Evolutionary conservation across 2,797 vertebrate genomes (phyloP), one percentile per base, ranked within the genome.

Genomic region (Crax fasciolata): DNA sequence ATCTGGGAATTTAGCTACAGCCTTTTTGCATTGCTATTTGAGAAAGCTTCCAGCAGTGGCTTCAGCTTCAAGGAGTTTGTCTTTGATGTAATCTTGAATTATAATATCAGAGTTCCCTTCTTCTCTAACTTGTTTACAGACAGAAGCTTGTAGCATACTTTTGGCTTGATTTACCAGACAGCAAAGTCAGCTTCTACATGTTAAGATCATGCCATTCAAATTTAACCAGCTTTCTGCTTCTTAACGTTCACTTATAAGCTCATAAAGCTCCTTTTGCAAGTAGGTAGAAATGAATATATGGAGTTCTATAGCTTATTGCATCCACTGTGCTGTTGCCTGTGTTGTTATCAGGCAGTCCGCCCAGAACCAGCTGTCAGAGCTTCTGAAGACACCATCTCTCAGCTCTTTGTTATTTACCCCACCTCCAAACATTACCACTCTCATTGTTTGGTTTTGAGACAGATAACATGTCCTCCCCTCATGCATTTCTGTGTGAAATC

Each of bases 301-400:
- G 14, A 49, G 3, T 11, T 52, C 11, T 38, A 43, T 6, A 43
- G 18, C 15, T 8, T 74, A 2, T 10, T 67, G 9, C 4, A 84
- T 4, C 5, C 9, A 25, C 5, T 17, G 9, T 2, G 1, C 21
- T 63, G 3, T 49, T 58, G 30, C 7, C 9, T 62, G n/a, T 3
- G 16, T 35, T 73, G 20, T 51, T 25, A 7, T 55, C 17, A 65
- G 14, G 18, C 24, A 30, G 41, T n/a, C 20, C 38, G 38, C 73
- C 14, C 43, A 73, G 28, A 74, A 62, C 38, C 3, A 0, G 2
- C 5, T 61, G 4, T 4, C 41, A 66, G n/a, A 62, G 3, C 21
- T 58, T 80, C 19, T 54, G 39, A 25, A 62, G 44, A 68, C 66
- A 46, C 4, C 3, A 10, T 18, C 17, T 55, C 13, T 66, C 13